Evolutionary conservation across 2,888 invertebrate genomes (phyloP).

Genomic region (Platycnemis pennipes): DNA sequence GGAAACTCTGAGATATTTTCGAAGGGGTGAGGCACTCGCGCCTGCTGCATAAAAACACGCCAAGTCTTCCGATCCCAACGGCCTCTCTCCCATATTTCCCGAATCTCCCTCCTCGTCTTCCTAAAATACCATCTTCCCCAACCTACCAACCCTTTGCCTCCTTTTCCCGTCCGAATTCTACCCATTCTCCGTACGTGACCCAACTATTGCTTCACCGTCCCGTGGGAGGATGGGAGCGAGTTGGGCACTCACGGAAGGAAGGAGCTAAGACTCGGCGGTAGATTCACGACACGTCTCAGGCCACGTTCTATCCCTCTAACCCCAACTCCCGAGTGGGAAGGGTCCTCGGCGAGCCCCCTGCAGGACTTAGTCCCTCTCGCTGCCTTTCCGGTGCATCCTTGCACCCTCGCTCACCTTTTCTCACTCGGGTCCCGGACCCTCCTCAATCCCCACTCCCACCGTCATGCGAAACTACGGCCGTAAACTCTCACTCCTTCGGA

Average conservation of each 20-base stretch:
- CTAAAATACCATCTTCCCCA: not conserved
- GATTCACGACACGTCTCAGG: slow-evolving; percentile 49
- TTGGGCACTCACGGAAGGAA: not conserved
- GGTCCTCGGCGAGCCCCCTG: not conserved
- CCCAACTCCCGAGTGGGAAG: not conserved
- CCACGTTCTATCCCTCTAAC: not conserved
- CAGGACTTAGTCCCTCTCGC: not conserved
- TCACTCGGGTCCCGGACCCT: too few species aligned
- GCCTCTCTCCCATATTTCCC: not conserved
- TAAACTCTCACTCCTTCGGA: not conserved
- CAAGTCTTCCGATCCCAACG: not conserved
- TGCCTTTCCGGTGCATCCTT: not conserved
- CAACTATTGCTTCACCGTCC: slow-evolving; percentile 1
- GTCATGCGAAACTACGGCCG: not conserved
- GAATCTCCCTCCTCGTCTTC: not conserved
- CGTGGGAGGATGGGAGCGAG: not conserved
- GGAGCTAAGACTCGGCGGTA: not conserved
- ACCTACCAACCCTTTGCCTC: not conserved
- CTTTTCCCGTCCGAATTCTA: not conserved
- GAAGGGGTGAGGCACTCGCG: not conserved
- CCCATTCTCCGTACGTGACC: slow-evolving; percentile 4
- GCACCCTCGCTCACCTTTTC: not conserved
- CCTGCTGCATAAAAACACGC: not conserved
- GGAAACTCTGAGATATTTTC: not conserved
- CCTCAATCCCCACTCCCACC: not conserved